Conservation (phyloP, 2,888 invertebrate genomes). For the Emmelina monodactyla region DNA sequence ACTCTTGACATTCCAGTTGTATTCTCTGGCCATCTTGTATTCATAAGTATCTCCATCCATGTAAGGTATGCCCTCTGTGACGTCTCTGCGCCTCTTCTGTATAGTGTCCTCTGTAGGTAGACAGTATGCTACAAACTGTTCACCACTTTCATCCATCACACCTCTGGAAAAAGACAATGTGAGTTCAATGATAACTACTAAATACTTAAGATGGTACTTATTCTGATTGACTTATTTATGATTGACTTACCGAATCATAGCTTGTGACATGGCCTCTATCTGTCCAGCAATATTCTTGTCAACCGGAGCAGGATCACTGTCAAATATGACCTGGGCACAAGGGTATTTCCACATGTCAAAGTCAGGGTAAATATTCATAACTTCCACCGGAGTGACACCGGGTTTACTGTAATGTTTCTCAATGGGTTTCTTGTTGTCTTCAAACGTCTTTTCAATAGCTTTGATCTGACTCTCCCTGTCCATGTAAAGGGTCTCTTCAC, state of each 20-base stretch:
- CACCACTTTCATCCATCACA: constrained; percentile 99
- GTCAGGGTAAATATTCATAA: constrained; percentile 89
- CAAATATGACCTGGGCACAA: constrained; percentile 97
- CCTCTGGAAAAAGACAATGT: constrained; percentile 76
- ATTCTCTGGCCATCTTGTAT: constrained; percentile 96
- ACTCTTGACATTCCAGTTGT: constrained; percentile 99
- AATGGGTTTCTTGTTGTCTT: constrained; percentile 84
- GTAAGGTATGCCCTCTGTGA: constrained; percentile 77
- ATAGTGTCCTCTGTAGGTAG: constrained; percentile 93
- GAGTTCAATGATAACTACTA: no score
- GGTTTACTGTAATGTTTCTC: constrained; percentile 97
- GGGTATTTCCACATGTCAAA: constrained; percentile 98
- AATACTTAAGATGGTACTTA: no score
- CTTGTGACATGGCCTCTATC: constrained; percentile 98
- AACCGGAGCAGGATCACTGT: constrained; percentile 94
- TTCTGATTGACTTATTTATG: no score
- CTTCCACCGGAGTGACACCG: constrained; percentile 89
- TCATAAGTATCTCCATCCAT: constrained; percentile 93
- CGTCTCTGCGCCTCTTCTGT: constrained; percentile 85
- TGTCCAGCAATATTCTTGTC: constrained; percentile 88
- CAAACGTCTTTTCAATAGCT: constrained; percentile 97
- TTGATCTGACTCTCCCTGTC: constrained; percentile 96
- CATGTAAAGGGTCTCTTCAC: constrained; percentile 93
- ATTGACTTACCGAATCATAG: constrained; percentile 93
- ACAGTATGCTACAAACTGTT: constrained; percentile 99